Conservation (phyloP, 2,888 invertebrate species). For the Ditylenchus weischeri region DNA sequence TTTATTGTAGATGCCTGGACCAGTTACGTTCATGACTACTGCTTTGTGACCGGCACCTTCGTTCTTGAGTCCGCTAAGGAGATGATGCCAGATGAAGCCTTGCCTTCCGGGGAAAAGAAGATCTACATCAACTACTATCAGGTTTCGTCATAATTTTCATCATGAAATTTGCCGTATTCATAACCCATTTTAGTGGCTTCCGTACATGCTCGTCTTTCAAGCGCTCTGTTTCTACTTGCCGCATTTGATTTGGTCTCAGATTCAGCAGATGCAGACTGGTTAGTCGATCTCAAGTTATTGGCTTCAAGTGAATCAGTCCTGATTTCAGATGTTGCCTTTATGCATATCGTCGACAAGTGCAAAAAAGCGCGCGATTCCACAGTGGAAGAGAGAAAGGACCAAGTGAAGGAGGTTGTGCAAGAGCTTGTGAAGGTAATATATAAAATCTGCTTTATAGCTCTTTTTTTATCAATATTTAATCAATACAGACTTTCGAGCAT, state of each 20-base stretch:
- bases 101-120: constrained; percentile 16
- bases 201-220: constrained; percentile 50
- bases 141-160: no score
- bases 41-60: no score
- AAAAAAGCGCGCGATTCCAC: neutral
- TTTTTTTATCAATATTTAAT: neutral
- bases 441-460: no score
- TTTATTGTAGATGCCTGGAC: neutral
- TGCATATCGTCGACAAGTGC: neutral
- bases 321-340: constrained; percentile 14
- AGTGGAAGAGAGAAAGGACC: neutral
- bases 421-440: no score
- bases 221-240: constrained; percentile 52
- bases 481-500: neutral
- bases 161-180: no score
- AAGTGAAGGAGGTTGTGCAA: neutral
- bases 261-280: constrained; percentile 42
- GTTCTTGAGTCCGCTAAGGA: no score
- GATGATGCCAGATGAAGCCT: constrained; percentile 2
- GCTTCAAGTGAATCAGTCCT: no score
- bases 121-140: constrained; percentile 26
- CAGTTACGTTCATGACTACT: no score
- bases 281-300: neutral
- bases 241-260: constrained; percentile 47
- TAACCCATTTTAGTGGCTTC: constrained; percentile 42